Evolutionary conservation across 2,797 vertebrate species (phyloP).

Genomic region (Catamblyrhynchus diadema): DNA sequence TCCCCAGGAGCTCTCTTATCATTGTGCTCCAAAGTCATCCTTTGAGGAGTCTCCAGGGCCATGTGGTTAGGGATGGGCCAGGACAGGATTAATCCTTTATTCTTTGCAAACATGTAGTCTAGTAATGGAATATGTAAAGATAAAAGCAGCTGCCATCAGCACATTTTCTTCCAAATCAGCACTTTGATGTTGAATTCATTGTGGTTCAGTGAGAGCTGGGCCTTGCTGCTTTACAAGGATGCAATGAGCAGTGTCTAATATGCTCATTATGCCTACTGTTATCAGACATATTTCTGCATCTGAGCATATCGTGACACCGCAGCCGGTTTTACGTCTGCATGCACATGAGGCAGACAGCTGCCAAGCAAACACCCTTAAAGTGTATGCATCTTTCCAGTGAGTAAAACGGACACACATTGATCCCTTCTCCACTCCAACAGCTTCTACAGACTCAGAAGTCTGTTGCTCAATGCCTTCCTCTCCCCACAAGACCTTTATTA

Average conservation of each 20-base stretch:
- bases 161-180: neutral
- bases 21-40: neutral
- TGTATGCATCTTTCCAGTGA: neutral
- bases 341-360: neutral
- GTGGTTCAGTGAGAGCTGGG: neutral
- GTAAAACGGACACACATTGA: neutral
- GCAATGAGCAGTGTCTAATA: conserved; percentile 9
- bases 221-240: neutral
- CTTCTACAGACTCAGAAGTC: neutral
- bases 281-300: conserved; percentile 5
- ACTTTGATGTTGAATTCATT: neutral
- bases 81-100: neutral
- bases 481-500: neutral
- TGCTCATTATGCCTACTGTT: neutral
- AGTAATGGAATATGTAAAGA: neutral
- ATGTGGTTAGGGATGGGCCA: neutral
- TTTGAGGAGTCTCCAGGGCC: neutral
- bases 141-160: neutral
- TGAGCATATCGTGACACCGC: neutral
- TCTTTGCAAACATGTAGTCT: neutral
- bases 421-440: neutral
- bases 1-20: neutral
- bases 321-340: neutral
- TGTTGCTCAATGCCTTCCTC: neutral
- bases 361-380: neutral